Conservation (phyloP, 2,888 invertebrate genomes). For the Agrotis exclamationis region DNA sequence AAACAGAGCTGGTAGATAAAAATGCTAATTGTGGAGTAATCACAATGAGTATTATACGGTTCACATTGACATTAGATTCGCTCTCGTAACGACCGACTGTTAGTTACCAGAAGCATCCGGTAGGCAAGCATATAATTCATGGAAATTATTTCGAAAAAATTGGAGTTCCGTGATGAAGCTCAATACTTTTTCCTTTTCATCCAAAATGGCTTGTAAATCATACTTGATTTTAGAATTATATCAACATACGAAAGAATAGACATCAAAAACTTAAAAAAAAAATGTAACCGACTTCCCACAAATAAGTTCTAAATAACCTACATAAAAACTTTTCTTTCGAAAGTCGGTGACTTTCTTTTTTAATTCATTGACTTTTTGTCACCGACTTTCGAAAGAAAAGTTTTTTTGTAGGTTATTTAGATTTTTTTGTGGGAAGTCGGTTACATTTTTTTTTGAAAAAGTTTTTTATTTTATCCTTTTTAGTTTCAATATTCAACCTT, state of each 20-base stretch:
- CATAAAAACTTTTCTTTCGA: too few species aligned
- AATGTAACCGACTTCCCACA: too few species aligned
- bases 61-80: conserved; percentile 77
- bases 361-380: too few species aligned
- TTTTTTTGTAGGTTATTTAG: too few species aligned
- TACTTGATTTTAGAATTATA: not conserved
- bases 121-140: conserved; percentile 65
- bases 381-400: too few species aligned
- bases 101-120: conserved; percentile 79
- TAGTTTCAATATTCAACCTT: too few species aligned
- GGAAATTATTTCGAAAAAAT: conserved; percentile 70
- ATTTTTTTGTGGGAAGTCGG: too few species aligned
- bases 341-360: too few species aligned
- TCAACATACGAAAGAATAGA: not conserved
- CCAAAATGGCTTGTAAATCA: not conserved
- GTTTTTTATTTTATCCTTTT: too few species aligned
- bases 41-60: conserved; percentile 68
- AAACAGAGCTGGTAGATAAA: conserved; percentile 53
- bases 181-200: not conserved
- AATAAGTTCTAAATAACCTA: too few species aligned
- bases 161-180: conserved; percentile 61
- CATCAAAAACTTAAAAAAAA: too few species aligned
- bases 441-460: too few species aligned
- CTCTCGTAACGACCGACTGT: conserved; percentile 72
- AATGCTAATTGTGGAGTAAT: conserved; percentile 67